Evolutionary conservation across 2,797 vertebrate genomes (phyloP).

Genomic region (Sebastes glaucus): DNA sequence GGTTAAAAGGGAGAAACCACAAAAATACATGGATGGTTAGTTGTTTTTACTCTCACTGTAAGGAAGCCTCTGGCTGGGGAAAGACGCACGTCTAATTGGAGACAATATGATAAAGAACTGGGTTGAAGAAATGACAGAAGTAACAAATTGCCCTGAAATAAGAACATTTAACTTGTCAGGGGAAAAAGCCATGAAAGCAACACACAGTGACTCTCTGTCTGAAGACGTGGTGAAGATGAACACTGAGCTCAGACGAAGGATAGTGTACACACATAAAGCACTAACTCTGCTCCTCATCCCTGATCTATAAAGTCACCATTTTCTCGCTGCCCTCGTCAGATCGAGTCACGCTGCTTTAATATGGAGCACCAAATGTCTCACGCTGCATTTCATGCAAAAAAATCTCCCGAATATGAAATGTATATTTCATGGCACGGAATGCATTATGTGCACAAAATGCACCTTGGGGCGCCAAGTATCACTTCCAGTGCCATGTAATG

Average conservation of each 20-base stretch:
- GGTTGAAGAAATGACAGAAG: not conserved
- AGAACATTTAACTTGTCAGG: not conserved
- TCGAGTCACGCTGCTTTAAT: not conserved
- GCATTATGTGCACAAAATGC: conserved; percentile 52
- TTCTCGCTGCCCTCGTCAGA: not conserved
- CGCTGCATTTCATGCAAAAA: conserved; percentile 19
- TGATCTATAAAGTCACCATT: not conserved
- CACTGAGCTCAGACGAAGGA: not conserved
- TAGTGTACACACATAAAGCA: not conserved
- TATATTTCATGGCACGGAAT: conserved; percentile 61
- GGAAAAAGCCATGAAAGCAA: not conserved
- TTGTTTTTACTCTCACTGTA: not conserved
- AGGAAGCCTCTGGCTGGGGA: not conserved
- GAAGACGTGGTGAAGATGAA: not conserved
- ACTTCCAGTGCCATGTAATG: conserved; percentile 28
- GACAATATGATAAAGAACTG: not conserved
- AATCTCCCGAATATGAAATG: conserved; percentile 28
- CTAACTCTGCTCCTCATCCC: not conserved
- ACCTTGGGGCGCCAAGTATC: conserved; percentile 45
- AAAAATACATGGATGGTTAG: not conserved
- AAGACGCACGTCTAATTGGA: not conserved
- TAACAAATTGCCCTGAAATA: not conserved
- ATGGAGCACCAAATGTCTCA: conserved; percentile 27
- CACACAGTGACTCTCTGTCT: conserved; percentile 4
- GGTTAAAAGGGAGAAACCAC: not conserved